Conservation (phyloP, 2,888 invertebrate genomes). For the Leptopilina drosophilae region DNA sequence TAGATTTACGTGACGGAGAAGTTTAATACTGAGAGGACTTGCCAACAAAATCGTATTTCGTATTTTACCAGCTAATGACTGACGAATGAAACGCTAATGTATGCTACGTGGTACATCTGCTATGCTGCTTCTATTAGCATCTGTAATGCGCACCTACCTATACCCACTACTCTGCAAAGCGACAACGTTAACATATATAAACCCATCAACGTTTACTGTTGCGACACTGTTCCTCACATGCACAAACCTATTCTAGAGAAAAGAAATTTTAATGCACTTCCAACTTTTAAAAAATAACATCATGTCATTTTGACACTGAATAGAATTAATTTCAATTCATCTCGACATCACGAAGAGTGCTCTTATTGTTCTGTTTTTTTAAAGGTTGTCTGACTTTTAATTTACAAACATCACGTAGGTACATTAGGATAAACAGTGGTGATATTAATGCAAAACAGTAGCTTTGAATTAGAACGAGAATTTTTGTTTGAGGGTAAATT, state of each 20-base stretch:
- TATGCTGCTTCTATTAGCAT: conserved; percentile 74
- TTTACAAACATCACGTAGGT: not conserved
- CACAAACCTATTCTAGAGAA: conserved; percentile 12
- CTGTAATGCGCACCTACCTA: conserved; percentile 72
- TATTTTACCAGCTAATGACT: conserved; percentile 74
- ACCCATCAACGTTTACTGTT: conserved; percentile 69
- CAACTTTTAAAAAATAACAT: not conserved
- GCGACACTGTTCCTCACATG: conserved; percentile 29
- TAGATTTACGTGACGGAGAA: conserved; percentile 40
- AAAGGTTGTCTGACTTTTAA: not conserved
- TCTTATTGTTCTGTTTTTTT: not conserved
- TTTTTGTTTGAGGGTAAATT: no score
- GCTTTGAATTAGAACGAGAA: no score
- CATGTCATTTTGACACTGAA: not conserved
- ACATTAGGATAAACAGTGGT: not conserved
- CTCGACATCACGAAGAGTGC: not conserved
- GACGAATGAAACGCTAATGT: conserved; percentile 74
- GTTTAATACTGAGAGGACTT: conserved; percentile 39
- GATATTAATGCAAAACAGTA: no score
- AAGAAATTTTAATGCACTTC: not conserved
- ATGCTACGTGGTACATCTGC: conserved; percentile 71
- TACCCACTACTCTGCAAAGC: conserved; percentile 63
- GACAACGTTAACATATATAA: conserved; percentile 66
- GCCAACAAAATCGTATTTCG: conserved; percentile 59
- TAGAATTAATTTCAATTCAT: not conserved